These are phyloP conservation scores for Dysidea cf. avara DNA, from an alignment of 37 sponge, comb jelly and placozoan genomes.

Conservation along the genomic window DNA sequence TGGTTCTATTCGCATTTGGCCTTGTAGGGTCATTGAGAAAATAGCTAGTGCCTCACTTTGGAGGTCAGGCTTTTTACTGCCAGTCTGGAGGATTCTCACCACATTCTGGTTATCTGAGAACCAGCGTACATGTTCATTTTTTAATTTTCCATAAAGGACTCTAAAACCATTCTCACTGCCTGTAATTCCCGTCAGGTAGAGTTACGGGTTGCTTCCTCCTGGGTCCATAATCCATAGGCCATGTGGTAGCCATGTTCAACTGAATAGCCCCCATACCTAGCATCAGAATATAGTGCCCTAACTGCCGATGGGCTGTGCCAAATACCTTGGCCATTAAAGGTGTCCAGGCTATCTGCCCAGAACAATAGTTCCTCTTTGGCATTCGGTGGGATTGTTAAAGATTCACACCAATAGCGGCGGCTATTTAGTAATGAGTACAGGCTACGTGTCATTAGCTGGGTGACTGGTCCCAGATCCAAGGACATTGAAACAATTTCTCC, in stretches of 20 bases:
- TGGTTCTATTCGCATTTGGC: slow-evolving; percentile 15
- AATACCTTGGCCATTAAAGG: slow-evolving; percentile 13
- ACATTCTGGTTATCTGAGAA: slow-evolving; percentile 36
- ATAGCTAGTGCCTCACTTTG: slow-evolving; percentile 18
- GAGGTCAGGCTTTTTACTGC: slow-evolving; percentile 13
- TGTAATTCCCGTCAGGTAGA: slow-evolving; percentile 36
- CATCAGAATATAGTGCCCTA: slow-evolving; percentile 32
- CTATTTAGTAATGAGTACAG: slow-evolving; percentile 7
- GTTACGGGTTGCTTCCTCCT: background rate
- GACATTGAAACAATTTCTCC: slow-evolving; percentile 28
- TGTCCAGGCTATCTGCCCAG: slow-evolving; percentile 7
- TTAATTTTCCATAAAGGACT: background rate
- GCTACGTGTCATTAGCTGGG: slow-evolving; percentile 10
- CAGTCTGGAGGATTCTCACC: slow-evolving; percentile 24
- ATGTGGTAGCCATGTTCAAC: slow-evolving; percentile 1
- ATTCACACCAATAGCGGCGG: slow-evolving; percentile 8
- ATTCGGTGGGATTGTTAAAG: background rate
- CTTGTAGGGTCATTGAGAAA: slow-evolving; percentile 1
- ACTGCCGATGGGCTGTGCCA: slow-evolving; percentile 21
- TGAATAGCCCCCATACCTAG: slow-evolving; percentile 35
- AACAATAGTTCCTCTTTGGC: slow-evolving; percentile 17
- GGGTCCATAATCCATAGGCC: slow-evolving; percentile 19
- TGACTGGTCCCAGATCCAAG: background rate
- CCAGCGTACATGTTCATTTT: slow-evolving; percentile 2
- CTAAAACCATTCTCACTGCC: too few relatives aligned